phyloP scores from a whole-genome alignment of 2,797 vertebrate genomes.

The Sebastes alutus region DNA sequence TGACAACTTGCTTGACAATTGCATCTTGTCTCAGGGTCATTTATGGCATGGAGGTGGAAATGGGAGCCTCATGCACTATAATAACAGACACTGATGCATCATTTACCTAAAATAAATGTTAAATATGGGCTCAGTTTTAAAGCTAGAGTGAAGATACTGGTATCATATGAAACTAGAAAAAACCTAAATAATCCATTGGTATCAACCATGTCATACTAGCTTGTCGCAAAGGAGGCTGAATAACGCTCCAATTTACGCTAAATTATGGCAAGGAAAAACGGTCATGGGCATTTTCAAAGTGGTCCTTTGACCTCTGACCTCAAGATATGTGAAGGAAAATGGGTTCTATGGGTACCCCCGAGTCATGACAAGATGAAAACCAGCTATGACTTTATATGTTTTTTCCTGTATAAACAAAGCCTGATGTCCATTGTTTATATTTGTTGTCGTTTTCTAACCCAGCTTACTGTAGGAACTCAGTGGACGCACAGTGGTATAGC shows the following conservation, averaged over 20 bases:
- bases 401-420: not conserved
- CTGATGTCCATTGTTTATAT: not conserved
- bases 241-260: fast-evolving
- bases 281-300: too few relatives aligned
- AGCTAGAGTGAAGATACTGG: too few relatives aligned
- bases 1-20: not conserved
- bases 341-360: too few relatives aligned
- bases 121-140: not conserved
- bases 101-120: not conserved
- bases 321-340: too few relatives aligned
- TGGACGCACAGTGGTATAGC: slow-evolving; percentile 93
- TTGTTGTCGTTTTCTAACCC: slow-evolving; percentile 19
- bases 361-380: not conserved
- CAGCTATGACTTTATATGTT: not conserved
- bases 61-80: too few relatives aligned
- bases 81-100: not conserved
- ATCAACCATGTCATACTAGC: too few relatives aligned
- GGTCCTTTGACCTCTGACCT: too few relatives aligned
- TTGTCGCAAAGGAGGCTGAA: too few relatives aligned
- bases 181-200: too few relatives aligned
- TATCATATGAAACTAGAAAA: too few relatives aligned
- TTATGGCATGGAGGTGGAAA: not conserved
- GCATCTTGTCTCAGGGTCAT: not conserved
- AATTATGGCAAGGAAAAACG: too few relatives aligned
- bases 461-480: slow-evolving; percentile 94